Evolutionary conservation across 1,140 invertebrate genomes (phyloP), one percentile per base, ranked within the genome.

Genomic region (Teleogryllus occipitalis): DNA sequence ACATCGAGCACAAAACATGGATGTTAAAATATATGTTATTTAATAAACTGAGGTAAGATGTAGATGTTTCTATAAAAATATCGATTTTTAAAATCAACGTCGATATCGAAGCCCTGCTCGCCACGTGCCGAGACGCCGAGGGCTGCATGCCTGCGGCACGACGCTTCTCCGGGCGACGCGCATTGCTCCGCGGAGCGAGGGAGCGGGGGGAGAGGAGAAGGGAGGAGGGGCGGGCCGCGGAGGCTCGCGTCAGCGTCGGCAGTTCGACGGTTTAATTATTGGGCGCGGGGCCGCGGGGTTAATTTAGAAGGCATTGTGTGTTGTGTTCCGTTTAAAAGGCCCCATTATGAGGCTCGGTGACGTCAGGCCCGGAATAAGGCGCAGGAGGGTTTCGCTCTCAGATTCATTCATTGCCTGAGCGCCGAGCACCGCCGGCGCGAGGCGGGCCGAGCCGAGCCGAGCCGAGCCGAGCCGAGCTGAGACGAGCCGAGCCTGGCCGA

Each of bases 291-390:
- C 54, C 10, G 27, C 27, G 54, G 54, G 54, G 54, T 65, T 65
- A 65, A 65, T 65, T 65, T 65, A 65, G 54, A 65, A 65, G 54
- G 54, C 54, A 65, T 65, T 65, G 54, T 65, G 54, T 65, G 54
- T 18, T 18, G 54, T 65, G 54, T 65, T 65, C 54, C 54, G 54
- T 65, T 65, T 14, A 65, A 65, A 65, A 65, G 54, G 18, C 10
- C 54, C 54, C 54, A 65, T 65, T 65, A 65, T 65, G 7, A 10
- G 54, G 54, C 7, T 7, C 18, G 54, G 54, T 65, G 54, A 65
- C 54, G 54, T 65, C 54, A 65, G 2, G 54, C 54, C 54, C 18
- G 54, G 10, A 7, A 65, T 14, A 18, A 65, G 54, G 54, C 54
- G 54, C 54, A 10, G 18, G 54, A 65, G 54, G 27, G 27, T 39